Evolutionary conservation across 2,888 invertebrate genomes (phyloP).

Genomic region (Phrixothrix hirtus): DNA sequence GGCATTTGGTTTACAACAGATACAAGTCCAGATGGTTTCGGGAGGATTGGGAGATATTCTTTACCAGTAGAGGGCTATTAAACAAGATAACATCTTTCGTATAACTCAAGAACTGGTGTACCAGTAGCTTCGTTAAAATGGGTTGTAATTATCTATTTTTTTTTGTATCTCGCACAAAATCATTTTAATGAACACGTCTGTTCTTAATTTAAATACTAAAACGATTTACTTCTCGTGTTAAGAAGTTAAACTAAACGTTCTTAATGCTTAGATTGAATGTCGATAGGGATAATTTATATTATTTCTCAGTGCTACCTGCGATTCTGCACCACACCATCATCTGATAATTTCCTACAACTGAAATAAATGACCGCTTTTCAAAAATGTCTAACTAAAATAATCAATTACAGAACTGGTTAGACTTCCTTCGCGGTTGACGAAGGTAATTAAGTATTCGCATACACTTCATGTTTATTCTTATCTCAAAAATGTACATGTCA

Average conservation of each 20-base stretch:
- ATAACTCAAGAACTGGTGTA: conserved; percentile 12
- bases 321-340: conserved; percentile 31
- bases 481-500: conserved; percentile 13
- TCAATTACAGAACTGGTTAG: conserved; percentile 23
- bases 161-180: conserved; percentile 29
- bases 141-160: conserved; percentile 25
- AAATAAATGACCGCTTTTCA: conserved; percentile 35
- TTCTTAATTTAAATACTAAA: conserved; percentile 30
- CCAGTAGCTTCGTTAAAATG: conserved; percentile 16
- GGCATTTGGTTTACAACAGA: conserved; percentile 3
- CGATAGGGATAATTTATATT: conserved; percentile 32
- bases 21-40: too few relatives aligned
- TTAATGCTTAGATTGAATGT: conserved; percentile 31
- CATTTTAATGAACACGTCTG: conserved; percentile 32
- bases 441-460: conserved; percentile 15
- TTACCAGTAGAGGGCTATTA: background rate
- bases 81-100: conserved; percentile 17
- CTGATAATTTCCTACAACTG: conserved; percentile 33
- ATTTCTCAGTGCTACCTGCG: conserved; percentile 30
- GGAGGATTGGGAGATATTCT: too few relatives aligned
- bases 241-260: conserved; percentile 32
- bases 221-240: conserved; percentile 32
- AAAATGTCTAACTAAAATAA: conserved; percentile 25
- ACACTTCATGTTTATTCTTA: background rate
- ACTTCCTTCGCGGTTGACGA: conserved; percentile 3